Evolutionary conservation across 2,888 invertebrate species (phyloP), one percentile per base, ranked within the genome.

Genomic region (Raillietiella orientalis): DNA sequence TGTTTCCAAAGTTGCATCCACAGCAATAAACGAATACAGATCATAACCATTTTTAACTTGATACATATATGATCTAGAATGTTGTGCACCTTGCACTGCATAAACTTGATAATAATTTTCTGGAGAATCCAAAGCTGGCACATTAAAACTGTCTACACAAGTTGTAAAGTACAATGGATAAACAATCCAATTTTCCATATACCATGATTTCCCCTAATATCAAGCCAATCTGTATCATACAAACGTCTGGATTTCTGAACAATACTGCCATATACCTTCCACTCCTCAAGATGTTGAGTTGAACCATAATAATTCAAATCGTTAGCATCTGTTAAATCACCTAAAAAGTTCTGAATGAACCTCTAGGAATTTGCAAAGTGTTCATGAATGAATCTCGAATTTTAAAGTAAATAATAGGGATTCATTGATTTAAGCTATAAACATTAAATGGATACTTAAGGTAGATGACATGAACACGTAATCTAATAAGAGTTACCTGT

Each of bases 171-270:
- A 27, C 11, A 12, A 21, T n/a, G 9, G 6, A 24, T 6, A 9
- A 13, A 5, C 12, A 19, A 19, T 9, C 6, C 5, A n/a, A 21
- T 9, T 9, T 25, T 9, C 6, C 10, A 31, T 40, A 44, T 51
- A 72, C 74, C 77, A 57, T 79, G 79, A 55, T 79, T 79, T 44
- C 82, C 82, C 45, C 79, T 54, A 32, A 77, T 66, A 49, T 82
- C 82, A 31, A 82, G 49, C 77, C 79, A 82, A 16, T 59, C 47
- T 3, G 72, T 71, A 39, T 58, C 59, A 21, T 62, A 51, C 25
- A 51, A 50, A 14, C 72, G 56, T 35, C 58, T 55, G 22, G 61
- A 58, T 34, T 65, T 60, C 24, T 58, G 50, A 16, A 79, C 50
- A 32, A 66, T 55, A 37, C 60, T 53, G 35, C 58, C 52, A 42